These are phyloP conservation scores for Ornithoptera priamus DNA, from an alignment of 2,888 invertebrate genomes.

Conservation along the genomic window DNA sequence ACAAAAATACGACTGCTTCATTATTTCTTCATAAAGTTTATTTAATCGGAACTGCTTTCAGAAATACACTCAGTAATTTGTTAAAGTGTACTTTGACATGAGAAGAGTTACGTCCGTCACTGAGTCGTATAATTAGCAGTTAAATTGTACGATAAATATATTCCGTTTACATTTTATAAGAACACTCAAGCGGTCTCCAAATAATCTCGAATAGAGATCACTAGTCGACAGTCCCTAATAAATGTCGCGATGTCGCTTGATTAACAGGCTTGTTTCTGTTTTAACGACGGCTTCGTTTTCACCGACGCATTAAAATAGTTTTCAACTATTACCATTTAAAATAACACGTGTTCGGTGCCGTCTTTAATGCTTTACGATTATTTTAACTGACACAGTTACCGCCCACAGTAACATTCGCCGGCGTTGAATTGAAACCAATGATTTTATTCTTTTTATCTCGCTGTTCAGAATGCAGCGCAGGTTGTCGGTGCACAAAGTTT, in stretches of 20 bases:
- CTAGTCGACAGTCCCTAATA: constrained; percentile 44
- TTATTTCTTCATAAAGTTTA: no score
- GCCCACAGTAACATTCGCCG: constrained; percentile 6
- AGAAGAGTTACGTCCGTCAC: neutral
- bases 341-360: constrained; percentile 14
- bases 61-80: neutral
- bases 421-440: constrained; percentile 1
- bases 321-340: constrained; percentile 25
- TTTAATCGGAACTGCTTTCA: no score
- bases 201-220: constrained; percentile 35
- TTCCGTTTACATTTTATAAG: constrained; percentile 4
- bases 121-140: constrained; percentile 12
- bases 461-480: neutral
- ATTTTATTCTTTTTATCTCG: neutral
- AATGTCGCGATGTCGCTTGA: constrained; percentile 53
- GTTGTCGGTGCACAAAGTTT: neutral
- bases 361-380: constrained; percentile 13
- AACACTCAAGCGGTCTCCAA: constrained; percentile 7
- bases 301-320: constrained; percentile 32
- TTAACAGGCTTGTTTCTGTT: constrained; percentile 45
- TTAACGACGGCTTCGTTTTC: constrained; percentile 36
- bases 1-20: no score
- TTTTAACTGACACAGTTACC: constrained; percentile 20
- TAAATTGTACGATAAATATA: constrained; percentile 18
- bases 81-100: neutral